A percentile compares a stretch with the other conserved stretches of the same genome.
These are phyloP conservation scores for Gymnopithys bicolor DNA, from an alignment of 2,797 vertebrate species.

Conservation along the genomic window DNA sequence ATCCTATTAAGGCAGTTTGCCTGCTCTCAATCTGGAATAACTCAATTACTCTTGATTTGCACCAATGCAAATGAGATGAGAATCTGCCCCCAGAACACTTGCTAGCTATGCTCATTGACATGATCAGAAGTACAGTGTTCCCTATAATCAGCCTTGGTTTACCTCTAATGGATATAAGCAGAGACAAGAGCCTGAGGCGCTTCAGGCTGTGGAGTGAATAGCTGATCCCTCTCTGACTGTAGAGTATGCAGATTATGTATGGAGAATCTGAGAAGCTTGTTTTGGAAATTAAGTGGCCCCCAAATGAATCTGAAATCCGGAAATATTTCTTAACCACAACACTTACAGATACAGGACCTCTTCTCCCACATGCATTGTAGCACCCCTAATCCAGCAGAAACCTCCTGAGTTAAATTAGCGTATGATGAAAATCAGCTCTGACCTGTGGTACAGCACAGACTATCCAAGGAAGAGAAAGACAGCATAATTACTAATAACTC, in stretches of 20 bases:
- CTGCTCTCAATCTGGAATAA: conserved; percentile 52
- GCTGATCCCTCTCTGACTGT: background rate
- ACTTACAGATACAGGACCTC: background rate
- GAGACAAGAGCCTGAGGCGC: conserved; percentile 63
- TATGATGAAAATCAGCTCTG: background rate
- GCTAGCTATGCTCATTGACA: conserved; percentile 38
- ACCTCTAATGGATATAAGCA: conserved; percentile 65
- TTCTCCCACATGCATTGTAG: background rate
- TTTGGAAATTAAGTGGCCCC: background rate
- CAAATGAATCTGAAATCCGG: background rate
- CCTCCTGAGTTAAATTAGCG: background rate
- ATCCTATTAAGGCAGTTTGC: conserved; percentile 11
- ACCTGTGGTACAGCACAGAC: background rate
- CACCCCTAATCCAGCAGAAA: background rate
- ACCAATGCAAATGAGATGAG: conserved; percentile 64
- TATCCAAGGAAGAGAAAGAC: background rate
- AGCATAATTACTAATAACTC: background rate
- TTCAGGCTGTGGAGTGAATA: conserved; percentile 26
- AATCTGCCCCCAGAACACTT: conserved; percentile 53
- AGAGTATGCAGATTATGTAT: background rate
- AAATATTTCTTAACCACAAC: background rate
- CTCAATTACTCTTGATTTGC: conserved; percentile 57
- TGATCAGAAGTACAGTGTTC: conserved; percentile 64
- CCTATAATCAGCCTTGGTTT: conserved; percentile 58
- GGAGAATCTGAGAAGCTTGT: background rate